Evolutionary conservation across 1,140 invertebrate species (phyloP), one percentile per base, ranked within the genome.

Genomic region (Luehdorfia chinensis): DNA sequence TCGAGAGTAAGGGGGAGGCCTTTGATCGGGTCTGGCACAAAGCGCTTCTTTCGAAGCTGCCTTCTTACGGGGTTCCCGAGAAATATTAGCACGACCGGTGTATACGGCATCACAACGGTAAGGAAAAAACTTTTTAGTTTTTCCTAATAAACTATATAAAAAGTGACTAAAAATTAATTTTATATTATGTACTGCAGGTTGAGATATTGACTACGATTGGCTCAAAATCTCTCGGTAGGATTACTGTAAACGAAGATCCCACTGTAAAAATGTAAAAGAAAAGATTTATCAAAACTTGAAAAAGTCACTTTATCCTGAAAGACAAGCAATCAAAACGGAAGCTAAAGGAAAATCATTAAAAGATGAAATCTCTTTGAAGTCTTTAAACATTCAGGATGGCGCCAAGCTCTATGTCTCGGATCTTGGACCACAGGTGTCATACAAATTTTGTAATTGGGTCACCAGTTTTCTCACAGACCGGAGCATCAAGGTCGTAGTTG

Each of bases 391-490:
- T 18, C 87, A 89, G 59, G 86, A 83, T 64, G 91, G 91, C 1
- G 89, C 88, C 4, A 94, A 93, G 71, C 72, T 96, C 0, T 96
- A 92, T 74, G 87, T 94, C 9, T 96, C 96, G 90, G 98, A 99
- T 89, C 89, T 99, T 23, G 98, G 98, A 4, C 97, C 97, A 1
- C 98, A 99, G 89, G 96, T 99, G 63, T 96, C 97, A 15, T 99
- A 98, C 98, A 96, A 93, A 64, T n/a, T n/a, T n/a, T n/a, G n/a
- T n/a, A n/a, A n/a, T n/a, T n/a, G n/a, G n/a, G n/a, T n/a, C n/a
- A n/a, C n/a, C n/a, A n/a, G n/a, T n/a, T n/a, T n/a, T n/a, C n/a
- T n/a, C n/a, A n/a, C n/a, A n/a, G n/a, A n/a, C n/a, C n/a, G n/a
- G n/a, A n/a, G n/a, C n/a, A n/a, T n/a, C n/a, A n/a, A n/a, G n/a